Conservation (phyloP, 2,888 invertebrate species). For the Drosophila lutescens region DNA sequence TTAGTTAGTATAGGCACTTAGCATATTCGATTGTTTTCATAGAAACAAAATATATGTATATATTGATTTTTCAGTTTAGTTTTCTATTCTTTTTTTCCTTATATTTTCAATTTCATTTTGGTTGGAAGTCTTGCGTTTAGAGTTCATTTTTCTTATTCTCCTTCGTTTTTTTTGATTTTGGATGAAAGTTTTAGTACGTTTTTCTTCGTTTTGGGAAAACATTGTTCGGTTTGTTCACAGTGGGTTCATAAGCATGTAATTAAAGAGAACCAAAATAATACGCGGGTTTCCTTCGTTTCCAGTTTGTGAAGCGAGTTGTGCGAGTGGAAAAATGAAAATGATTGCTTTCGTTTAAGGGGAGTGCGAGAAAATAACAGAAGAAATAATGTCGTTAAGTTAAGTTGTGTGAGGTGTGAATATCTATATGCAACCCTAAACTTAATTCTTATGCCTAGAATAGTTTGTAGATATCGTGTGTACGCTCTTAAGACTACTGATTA, state of each 20-base stretch:
- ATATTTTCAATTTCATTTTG: constrained; percentile 47
- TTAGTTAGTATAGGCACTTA: constrained; percentile 73
- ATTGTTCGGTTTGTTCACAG: constrained; percentile 40
- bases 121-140: constrained; percentile 56
- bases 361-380: constrained; percentile 11
- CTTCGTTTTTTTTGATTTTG: constrained; percentile 34
- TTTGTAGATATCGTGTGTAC: constrained; percentile 55
- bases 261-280: constrained; percentile 23
- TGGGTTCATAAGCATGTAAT: constrained; percentile 21
- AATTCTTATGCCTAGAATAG: constrained; percentile 36
- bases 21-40: constrained; percentile 75
- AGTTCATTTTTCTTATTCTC: constrained; percentile 32
- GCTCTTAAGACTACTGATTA: constrained; percentile 61
- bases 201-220: constrained; percentile 21
- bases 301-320: not conserved
- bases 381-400: constrained; percentile 15
- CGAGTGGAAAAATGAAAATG: constrained; percentile 9
- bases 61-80: constrained; percentile 42
- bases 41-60: constrained; percentile 66
- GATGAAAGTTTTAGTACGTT: constrained; percentile 29
- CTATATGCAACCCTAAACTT: constrained; percentile 46
- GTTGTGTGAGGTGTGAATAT: constrained; percentile 30
- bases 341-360: constrained; percentile 7
- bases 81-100: constrained; percentile 35
- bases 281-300: constrained; percentile 6